These are phyloP conservation scores for Ceratina japonica DNA, from an alignment of 1,140 invertebrate genomes.

Conservation along the genomic window DNA sequence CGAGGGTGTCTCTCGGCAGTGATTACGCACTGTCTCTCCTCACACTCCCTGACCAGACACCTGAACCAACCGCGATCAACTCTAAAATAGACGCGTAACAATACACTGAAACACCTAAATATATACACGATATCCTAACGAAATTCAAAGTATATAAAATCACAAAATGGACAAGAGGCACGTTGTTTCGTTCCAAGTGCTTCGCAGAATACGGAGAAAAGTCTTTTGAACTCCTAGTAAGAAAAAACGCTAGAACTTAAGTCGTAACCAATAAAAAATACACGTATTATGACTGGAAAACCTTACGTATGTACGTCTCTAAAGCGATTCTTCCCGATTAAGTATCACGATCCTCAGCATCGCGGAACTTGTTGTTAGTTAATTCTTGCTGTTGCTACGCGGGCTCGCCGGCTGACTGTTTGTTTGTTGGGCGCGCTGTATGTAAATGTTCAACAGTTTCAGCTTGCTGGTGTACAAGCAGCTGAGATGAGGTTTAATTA, in stretches of 20 bases:
- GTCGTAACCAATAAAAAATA: conserved; percentile 24
- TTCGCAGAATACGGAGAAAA: neutral
- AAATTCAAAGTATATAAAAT: conserved; percentile 36
- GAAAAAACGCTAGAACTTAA: conserved; percentile 26
- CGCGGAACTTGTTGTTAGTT: conserved; percentile 70
- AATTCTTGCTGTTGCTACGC: conserved; percentile 73
- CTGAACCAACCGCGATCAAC: neutral
- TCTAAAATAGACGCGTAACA: conserved; percentile 29
- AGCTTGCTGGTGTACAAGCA: conserved; percentile 92
- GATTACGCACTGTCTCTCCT: conserved; percentile 40
- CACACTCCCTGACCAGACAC: neutral
- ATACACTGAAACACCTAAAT: conserved; percentile 35
- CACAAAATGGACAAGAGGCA: conserved; percentile 27
- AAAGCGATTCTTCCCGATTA: conserved; percentile 68
- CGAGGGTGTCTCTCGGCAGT: conserved; percentile 34
- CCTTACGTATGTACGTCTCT: conserved; percentile 6
- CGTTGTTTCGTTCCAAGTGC: conserved; percentile 1
- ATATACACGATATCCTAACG: conserved; percentile 35
- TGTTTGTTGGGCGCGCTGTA: conserved; percentile 82
- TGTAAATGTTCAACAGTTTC: conserved; percentile 87
- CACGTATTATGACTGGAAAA: conserved; percentile 12
- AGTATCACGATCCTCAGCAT: conserved; percentile 74
- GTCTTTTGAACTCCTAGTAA: neutral
- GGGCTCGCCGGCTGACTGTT: conserved; percentile 75
- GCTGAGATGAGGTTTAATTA: conserved; percentile 88